Evolutionary conservation across 1,140 invertebrate species (phyloP).

Genomic region (Pissodes strobi): DNA sequence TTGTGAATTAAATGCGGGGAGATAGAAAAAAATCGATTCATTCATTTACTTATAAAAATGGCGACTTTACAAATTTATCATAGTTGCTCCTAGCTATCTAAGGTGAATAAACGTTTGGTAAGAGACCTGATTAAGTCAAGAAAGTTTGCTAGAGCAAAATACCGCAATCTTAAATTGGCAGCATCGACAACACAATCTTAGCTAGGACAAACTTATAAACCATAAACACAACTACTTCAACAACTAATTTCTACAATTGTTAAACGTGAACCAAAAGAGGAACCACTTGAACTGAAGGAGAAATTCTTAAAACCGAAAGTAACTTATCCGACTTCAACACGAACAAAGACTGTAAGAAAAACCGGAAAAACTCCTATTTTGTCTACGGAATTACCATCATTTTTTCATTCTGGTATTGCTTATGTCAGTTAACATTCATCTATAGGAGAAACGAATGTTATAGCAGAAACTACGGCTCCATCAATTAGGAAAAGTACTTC

Average conservation of each 20-base stretch:
- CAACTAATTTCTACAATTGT: constrained; percentile 3
- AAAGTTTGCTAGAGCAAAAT: constrained; percentile 4
- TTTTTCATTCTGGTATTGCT: not conserved
- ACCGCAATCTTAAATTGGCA: not conserved
- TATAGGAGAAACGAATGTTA: not conserved
- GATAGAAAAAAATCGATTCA: constrained; percentile 48
- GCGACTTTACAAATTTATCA: too few species aligned
- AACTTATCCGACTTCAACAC: not conserved
- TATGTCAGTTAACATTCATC: not conserved
- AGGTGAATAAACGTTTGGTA: constrained; percentile 1
- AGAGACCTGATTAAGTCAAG: constrained; percentile 1
- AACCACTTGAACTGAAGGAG: not conserved
- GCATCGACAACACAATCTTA: not conserved
- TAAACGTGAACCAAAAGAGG: constrained; percentile 8
- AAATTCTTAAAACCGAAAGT: not conserved
- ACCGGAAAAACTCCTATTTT: constrained; percentile 8
- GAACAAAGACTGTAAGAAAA: constrained; percentile 3
- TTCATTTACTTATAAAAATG: constrained; percentile 32
- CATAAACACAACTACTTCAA: constrained; percentile 1
- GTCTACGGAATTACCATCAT: constrained; percentile 1
- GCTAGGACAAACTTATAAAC: constrained; percentile 8
- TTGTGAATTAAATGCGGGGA: constrained; percentile 40
- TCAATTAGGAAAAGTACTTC: not conserved
- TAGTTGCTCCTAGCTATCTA: too few species aligned
- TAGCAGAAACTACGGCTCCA: constrained; percentile 13